Percentiles rank a stretch among this genome's conserved stretches.
Conservation (phyloP, 2,888 invertebrate genomes). For the Buathra laborator region DNA sequence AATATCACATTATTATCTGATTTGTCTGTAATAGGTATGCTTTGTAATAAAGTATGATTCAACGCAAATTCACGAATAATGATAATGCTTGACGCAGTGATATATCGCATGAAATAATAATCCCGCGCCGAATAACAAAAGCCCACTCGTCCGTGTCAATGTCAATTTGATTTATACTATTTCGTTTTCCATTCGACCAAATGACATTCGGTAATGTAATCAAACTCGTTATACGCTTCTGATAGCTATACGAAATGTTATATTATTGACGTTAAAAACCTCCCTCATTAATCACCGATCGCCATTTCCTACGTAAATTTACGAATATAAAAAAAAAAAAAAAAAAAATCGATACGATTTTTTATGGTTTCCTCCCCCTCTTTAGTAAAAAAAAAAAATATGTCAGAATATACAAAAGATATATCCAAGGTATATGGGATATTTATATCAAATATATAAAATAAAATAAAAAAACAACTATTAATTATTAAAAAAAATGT, state of each 20-base stretch:
- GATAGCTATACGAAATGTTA: background rate
- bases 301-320: background rate
- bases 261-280: conserved; percentile 13
- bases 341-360: background rate
- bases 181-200: background rate
- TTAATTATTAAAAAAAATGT: too few relatives aligned
- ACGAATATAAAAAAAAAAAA: background rate
- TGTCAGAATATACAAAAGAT: too few relatives aligned
- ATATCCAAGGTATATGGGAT: too few relatives aligned
- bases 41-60: conserved; percentile 2
- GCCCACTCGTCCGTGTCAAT: background rate
- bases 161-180: conserved; percentile 8
- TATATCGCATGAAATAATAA: background rate
- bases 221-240: background rate
- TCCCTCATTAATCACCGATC: conserved; percentile 3
- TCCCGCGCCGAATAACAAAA: background rate
- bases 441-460: too few relatives aligned
- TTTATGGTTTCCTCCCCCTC: too few relatives aligned
- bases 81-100: background rate
- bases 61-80: conserved; percentile 1
- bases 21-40: background rate
- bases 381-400: too few relatives aligned
- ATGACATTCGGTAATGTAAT: background rate
- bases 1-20: conserved; percentile 8
- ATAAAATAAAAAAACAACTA: too few relatives aligned